Conservation (phyloP, 2,113 vertebrate species). For the Cebidichthys violaceus region DNA sequence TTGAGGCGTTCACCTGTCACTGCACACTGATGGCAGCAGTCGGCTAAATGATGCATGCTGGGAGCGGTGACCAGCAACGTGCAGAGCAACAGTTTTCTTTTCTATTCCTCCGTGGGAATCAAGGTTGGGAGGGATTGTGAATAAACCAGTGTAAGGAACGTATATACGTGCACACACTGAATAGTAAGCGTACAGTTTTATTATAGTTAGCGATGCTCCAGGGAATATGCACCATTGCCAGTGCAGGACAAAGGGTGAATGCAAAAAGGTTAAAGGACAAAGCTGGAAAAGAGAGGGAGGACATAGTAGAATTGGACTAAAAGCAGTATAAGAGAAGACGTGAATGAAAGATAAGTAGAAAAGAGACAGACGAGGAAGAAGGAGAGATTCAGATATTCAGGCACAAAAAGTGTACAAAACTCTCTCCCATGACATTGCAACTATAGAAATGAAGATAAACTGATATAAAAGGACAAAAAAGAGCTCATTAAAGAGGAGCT, state of each 20-base stretch:
- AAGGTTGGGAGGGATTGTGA: constrained; percentile 6
- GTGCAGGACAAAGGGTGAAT: no score
- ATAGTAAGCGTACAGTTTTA: constrained; percentile 7
- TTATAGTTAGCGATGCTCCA: background rate
- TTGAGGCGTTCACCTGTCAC: constrained; percentile 68
- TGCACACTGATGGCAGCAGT: constrained; percentile 37
- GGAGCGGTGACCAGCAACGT: constrained; percentile 41
- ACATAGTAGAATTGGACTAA: no score
- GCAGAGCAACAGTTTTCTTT: constrained; percentile 32
- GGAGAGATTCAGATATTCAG: background rate
- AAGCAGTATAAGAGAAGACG: no score
- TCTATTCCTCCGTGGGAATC: constrained; percentile 17
- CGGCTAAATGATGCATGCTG: constrained; percentile 71
- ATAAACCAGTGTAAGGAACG: constrained; percentile 33
- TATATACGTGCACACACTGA: background rate
- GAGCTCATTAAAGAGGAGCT: background rate
- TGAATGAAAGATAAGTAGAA: no score
- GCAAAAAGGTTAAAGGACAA: background rate
- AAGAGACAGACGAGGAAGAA: no score
- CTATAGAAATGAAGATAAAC: background rate
- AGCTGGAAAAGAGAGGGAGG: background rate
- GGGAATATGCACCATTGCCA: background rate
- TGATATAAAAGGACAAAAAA: background rate
- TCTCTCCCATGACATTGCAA: background rate
- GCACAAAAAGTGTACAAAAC: background rate